Conservation (phyloP, 2,888 invertebrate species). For the Cantharis lateralis region DNA sequence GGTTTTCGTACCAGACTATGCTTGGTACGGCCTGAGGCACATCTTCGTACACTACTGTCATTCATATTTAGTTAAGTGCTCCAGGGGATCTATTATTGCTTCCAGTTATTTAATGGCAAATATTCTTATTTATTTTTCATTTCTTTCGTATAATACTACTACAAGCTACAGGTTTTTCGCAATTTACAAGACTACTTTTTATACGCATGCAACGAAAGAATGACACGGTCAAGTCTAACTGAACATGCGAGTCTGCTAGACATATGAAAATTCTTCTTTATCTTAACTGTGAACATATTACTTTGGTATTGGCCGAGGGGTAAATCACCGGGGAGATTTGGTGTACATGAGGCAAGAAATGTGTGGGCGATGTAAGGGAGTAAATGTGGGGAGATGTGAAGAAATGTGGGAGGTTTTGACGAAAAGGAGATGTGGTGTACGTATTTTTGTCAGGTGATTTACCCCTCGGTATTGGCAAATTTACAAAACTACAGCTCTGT, state of each 20-base stretch:
- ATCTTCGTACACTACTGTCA: slow-evolving; percentile 10
- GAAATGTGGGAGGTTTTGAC: no score
- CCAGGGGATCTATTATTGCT: not conserved
- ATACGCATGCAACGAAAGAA: not conserved
- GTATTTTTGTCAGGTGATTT: no score
- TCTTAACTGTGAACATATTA: not conserved
- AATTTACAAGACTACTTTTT: not conserved
- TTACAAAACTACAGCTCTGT: no score
- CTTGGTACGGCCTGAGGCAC: slow-evolving; percentile 33
- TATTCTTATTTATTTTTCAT: not conserved
- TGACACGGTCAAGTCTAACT: not conserved
- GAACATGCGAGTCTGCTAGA: not conserved
- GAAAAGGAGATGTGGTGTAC: no score
- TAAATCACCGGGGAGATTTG: no score
- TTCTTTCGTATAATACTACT: not conserved
- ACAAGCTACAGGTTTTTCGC: not conserved
- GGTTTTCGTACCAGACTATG: slow-evolving; percentile 36
- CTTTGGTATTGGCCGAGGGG: not conserved
- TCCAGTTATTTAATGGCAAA: not conserved
- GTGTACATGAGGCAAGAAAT: no score
- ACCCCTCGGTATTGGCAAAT: no score
- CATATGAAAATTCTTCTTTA: not conserved
- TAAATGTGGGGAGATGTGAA: no score
- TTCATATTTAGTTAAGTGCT: not conserved
- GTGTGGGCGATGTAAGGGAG: no score